A percentile compares a stretch with the other conserved stretches of the same genome.
Evolutionary conservation across 1,140 invertebrate genomes (phyloP).

Genomic region (Manduca sexta): DNA sequence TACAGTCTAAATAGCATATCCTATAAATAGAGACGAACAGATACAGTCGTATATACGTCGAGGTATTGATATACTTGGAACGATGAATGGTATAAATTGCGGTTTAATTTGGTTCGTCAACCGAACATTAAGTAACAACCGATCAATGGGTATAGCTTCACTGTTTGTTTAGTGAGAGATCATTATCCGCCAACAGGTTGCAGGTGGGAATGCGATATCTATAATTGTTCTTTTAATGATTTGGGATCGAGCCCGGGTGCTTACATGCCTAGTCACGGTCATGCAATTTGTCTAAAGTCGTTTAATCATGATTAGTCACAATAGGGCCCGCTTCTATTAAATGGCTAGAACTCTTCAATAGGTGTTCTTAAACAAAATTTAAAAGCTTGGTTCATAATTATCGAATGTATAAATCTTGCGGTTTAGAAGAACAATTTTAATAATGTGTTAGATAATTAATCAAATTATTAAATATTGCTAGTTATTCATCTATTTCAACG

Average conservation of each 20-base stretch:
- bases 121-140: slow-evolving; percentile 17
- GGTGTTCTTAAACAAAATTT: slow-evolving; percentile 32
- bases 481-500: too few species aligned
- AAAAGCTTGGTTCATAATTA: slow-evolving; percentile 29
- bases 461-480: too few species aligned
- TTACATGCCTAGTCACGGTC: slow-evolving; percentile 67
- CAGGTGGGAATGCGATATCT: slow-evolving; percentile 69
- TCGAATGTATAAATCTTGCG: too few species aligned
- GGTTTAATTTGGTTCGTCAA: slow-evolving; percentile 25
- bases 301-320: slow-evolving; percentile 73
- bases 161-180: slow-evolving; percentile 68
- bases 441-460: too few species aligned
- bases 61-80: too few species aligned
- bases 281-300: slow-evolving; percentile 71
- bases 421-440: too few species aligned
- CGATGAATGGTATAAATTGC: slow-evolving; percentile 5
- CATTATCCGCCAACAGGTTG: slow-evolving; percentile 67
- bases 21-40: neutral
- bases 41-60: too few species aligned
- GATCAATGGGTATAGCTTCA: slow-evolving; percentile 30
- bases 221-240: slow-evolving; percentile 73
- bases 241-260: slow-evolving; percentile 53
- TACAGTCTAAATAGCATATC: neutral
- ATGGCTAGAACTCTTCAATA: slow-evolving; percentile 53
- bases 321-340: slow-evolving; percentile 64